Base-by-base conservation (phyloP, 2,797 vertebrate genomes). In the Lepus townsendii region DNA sequence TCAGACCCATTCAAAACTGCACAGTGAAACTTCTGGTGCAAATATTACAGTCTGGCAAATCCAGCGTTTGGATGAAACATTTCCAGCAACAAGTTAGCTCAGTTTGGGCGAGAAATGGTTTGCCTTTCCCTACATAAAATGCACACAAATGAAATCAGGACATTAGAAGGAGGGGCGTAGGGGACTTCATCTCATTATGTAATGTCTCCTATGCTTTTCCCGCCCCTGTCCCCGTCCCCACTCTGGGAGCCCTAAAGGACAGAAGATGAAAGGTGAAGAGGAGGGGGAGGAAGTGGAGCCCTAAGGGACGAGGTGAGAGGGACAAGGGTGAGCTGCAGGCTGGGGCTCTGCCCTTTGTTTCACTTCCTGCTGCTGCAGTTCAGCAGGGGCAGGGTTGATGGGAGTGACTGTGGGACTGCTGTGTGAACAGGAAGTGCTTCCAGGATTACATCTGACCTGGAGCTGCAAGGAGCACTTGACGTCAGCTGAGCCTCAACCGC, bases 331-430 rank as follows among this genome's bases (percentile, higher is more conserved):
- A 96, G 83, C 20, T 90, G 82, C 82, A 95, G 83, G 77, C 91
- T 76, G 16, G 76, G 83, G 20, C 78, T 88, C 62, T 47, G 62
- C 57, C 65, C 60, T 50, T 77, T 92, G 94, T 97, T 96, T 97
- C 97, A 97, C 97, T 97, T 97, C 97, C 97, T 96, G 96, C 35
- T 96, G 85, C 92, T 95, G n/a, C 2, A 5, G 38, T 57, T 91
- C 95, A 87, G 65, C 92, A 93, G 97, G 94, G 96, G 90, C 79
- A 75, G 78, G 60, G 86, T 91, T 92, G 77, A 63, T 93, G 96
- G 93, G 93, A 96, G 60, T 47, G 27, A 60, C 5, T 90, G 68
- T 94, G 95, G 97, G 95, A 91, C 88, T 93, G 42, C 86, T 84
- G 85, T 66, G 60, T 78, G 54, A 82, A 83, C 95, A 96, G 92